phyloP scores from a whole-genome alignment of 1,140 invertebrate species.

The Bombus polaris region DNA sequence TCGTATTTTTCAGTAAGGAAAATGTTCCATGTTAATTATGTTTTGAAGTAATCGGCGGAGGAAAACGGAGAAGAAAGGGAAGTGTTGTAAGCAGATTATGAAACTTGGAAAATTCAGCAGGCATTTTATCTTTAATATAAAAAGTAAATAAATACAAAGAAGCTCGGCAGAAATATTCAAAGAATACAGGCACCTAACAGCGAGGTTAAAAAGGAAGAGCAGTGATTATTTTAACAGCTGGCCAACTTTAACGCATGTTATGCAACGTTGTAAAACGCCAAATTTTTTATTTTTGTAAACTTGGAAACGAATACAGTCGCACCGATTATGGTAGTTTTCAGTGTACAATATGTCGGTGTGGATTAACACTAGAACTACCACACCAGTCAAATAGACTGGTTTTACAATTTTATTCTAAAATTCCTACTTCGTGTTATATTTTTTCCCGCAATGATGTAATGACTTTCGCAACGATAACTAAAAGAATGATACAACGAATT shows the following conservation, averaged over 20 bases:
- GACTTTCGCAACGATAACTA: accelerated
- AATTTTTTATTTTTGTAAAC: not conserved
- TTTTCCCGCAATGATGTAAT: too few species aligned
- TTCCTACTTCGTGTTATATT: too few species aligned
- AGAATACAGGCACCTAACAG: not conserved
- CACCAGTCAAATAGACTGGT: too few species aligned
- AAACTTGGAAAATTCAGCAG: not conserved
- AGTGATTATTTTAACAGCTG: constrained; percentile 5
- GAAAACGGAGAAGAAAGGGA: not conserved
- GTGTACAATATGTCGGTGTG: not conserved
- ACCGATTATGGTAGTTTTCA: not conserved
- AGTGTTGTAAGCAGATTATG: not conserved
- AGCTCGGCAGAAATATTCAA: not conserved
- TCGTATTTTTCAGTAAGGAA: not conserved
- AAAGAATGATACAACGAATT: too few species aligned
- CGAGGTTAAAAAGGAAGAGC: not conserved
- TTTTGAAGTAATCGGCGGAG: not conserved
- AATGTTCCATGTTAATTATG: not conserved
- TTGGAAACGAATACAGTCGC: not conserved
- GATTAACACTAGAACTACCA: not conserved
- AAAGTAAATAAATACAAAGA: not conserved
- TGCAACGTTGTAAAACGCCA: not conserved
- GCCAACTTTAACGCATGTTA: constrained; percentile 12
- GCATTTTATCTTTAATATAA: not conserved
- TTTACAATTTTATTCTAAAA: too few species aligned